A percentile compares a stretch with the other conserved stretches of the same genome.
Conservation (phyloP, 2,797 vertebrate species). For the Poeciliopsis presidionis region DNA sequence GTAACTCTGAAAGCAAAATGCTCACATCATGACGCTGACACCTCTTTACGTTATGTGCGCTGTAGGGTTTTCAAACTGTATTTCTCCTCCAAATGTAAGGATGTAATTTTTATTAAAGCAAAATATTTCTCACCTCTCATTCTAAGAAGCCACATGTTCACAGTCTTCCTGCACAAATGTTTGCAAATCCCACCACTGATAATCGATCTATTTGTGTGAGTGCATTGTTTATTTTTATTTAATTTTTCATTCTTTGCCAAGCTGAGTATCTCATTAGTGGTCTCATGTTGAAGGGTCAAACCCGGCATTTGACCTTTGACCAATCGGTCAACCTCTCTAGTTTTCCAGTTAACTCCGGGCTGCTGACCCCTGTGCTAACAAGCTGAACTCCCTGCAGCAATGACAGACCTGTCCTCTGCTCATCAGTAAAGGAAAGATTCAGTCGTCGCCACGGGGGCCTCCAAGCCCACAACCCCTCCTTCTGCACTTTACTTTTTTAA, state of each 20-base stretch:
- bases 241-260: background rate
- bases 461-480: background rate
- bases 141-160: background rate
- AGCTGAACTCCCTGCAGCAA: slow-evolving; percentile 31
- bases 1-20: background rate
- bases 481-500: slow-evolving; percentile 44
- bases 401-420: slow-evolving; percentile 37
- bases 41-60: background rate
- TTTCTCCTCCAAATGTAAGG: background rate
- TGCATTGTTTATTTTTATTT: no score
- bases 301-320: slow-evolving; percentile 39
- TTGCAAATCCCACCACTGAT: background rate
- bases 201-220: slow-evolving; percentile 23
- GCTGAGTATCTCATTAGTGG: slow-evolving; percentile 35
- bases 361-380: slow-evolving; percentile 50
- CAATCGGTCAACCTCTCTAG: slow-evolving; percentile 15
- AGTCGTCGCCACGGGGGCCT: background rate
- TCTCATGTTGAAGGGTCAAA: background rate
- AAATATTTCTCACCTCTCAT: background rate
- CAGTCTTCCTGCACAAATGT: background rate
- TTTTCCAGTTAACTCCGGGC: slow-evolving; percentile 42
- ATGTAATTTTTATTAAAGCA: background rate
- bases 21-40: background rate
- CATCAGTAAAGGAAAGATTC: slow-evolving; percentile 44
- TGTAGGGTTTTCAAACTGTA: background rate